These are phyloP conservation scores for Siphlonurus alternatus DNA, from an alignment of 2,888 invertebrate species.

Conservation along the genomic window DNA sequence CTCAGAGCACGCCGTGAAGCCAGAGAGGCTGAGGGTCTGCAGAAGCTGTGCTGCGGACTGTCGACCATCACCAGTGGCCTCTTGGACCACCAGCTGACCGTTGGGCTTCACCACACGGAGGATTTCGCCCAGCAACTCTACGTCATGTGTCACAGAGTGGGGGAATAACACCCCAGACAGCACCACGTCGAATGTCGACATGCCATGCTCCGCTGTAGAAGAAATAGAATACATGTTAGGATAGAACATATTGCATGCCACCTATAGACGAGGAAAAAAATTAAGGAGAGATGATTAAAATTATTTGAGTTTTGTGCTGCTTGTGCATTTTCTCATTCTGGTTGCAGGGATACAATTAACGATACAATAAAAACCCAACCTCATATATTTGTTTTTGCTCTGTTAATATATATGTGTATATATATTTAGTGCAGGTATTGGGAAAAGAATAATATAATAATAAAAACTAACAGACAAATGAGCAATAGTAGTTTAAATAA, in stretches of 20 bases:
- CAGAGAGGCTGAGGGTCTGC: constrained; percentile 41
- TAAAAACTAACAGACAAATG: no score
- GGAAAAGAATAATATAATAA: no score
- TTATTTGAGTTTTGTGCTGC: no score
- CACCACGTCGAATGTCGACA: constrained; percentile 42
- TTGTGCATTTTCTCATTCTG: no score
- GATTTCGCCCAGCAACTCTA: constrained; percentile 33
- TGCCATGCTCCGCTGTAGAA: constrained; percentile 34
- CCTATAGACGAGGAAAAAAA: no score
- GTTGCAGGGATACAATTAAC: no score
- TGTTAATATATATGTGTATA: no score
- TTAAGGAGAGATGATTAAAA: no score
- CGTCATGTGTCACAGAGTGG: constrained; percentile 27
- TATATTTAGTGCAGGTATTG: no score
- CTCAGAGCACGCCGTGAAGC: constrained; percentile 33
- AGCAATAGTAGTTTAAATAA: no score
- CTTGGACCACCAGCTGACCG: constrained; percentile 38
- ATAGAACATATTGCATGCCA: neutral
- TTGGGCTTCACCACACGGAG: constrained; percentile 44
- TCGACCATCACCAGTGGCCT: constrained; percentile 20
- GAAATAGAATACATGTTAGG: constrained; percentile 4
- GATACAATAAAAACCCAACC: no score
- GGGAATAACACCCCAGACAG: constrained; percentile 35
- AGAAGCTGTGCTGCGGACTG: constrained; percentile 19
- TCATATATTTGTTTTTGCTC: no score